Evolutionary conservation across 2,888 invertebrate species (phyloP).

Genomic region (Oligia strigilis): DNA sequence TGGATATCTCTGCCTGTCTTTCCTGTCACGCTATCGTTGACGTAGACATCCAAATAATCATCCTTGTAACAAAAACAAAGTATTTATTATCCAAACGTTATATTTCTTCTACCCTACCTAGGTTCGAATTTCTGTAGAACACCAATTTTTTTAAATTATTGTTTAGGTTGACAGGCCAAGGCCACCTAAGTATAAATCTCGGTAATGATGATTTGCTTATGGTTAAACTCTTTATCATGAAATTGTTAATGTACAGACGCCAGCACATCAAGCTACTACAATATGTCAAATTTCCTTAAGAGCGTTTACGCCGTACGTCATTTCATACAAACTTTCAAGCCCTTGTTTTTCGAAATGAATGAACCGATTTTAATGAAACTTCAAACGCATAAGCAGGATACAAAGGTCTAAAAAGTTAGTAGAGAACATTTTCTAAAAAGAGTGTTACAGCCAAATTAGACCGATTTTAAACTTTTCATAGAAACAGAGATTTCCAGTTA

Average conservation of each 20-base stretch:
- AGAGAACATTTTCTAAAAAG: too few relatives aligned
- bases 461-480: too few relatives aligned
- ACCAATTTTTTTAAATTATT: background rate
- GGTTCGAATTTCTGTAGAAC: background rate
- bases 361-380: too few relatives aligned
- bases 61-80: slow-evolving; percentile 16
- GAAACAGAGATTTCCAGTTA: too few relatives aligned
- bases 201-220: background rate
- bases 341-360: too few relatives aligned
- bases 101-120: background rate
- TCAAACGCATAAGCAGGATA: too few relatives aligned
- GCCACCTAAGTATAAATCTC: background rate
- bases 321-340: too few relatives aligned
- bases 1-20: slow-evolving; percentile 94
- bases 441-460: too few relatives aligned
- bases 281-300: too few relatives aligned
- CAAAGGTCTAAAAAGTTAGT: too few relatives aligned
- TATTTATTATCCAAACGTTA: background rate
- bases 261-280: too few relatives aligned
- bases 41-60: slow-evolving; percentile 46
- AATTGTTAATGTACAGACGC: background rate
- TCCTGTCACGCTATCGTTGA: slow-evolving; percentile 24
- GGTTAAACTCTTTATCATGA: background rate
- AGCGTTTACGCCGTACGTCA: too few relatives aligned
- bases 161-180: background rate